A percentile compares a stretch with the other conserved stretches of the same genome.
Conservation (phyloP, 2,888 invertebrate species). For the Drosophila phalerata region DNA sequence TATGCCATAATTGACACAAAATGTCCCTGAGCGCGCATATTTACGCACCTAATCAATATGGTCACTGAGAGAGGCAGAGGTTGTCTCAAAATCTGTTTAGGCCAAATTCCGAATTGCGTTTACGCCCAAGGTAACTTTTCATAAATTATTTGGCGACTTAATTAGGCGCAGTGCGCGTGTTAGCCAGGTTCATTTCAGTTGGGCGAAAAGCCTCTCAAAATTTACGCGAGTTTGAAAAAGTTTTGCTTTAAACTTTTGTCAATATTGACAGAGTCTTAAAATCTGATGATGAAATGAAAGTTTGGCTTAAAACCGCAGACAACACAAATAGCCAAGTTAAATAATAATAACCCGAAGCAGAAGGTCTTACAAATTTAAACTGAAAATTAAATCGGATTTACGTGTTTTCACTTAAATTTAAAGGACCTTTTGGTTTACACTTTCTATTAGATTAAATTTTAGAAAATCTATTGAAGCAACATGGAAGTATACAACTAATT, state of each 20-base stretch:
- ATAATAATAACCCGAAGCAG: constrained; percentile 4
- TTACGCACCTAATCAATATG: constrained; percentile 71
- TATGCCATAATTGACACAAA: constrained; percentile 40
- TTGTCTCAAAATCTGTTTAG: not conserved
- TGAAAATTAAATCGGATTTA: constrained; percentile 5
- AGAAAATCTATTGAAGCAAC: not conserved
- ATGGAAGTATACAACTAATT: too few species aligned
- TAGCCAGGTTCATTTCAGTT: not conserved
- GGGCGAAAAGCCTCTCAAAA: constrained; percentile 18
- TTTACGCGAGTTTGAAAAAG: constrained; percentile 11
- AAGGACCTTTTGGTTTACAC: not conserved
- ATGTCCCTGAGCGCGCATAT: constrained; percentile 51
- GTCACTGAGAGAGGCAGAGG: constrained; percentile 18
- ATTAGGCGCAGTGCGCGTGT: constrained; percentile 41
- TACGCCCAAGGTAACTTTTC: constrained; percentile 39
- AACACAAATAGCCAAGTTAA: constrained; percentile 25
- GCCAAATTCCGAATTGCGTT: not conserved
- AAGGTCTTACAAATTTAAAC: not conserved
- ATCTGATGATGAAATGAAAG: not conserved
- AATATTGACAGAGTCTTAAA: constrained; percentile 29
- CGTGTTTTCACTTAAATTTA: not conserved
- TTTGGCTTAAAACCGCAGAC: constrained; percentile 21
- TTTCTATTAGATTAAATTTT: not conserved
- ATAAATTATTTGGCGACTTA: constrained; percentile 61
- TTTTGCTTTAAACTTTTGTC: constrained; percentile 28